These are phyloP conservation scores for Arenaria interpres DNA, from an alignment of 2,113 vertebrate genomes.

Conservation along the genomic window DNA sequence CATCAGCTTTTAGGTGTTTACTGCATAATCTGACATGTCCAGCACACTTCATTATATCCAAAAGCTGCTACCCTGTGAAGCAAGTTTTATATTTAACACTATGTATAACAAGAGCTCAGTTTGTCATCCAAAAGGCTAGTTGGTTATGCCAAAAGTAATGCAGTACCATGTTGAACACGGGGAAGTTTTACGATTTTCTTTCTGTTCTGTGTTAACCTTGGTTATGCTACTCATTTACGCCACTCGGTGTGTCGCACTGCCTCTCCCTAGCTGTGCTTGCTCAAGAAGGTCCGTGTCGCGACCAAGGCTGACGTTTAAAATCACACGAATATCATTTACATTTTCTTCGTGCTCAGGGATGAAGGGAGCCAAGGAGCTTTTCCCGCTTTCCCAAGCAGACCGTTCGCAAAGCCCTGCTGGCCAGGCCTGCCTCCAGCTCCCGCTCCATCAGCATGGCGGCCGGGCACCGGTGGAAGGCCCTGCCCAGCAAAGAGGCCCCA, in stretches of 20 bases:
- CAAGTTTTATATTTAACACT: background rate
- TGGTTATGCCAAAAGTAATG: background rate
- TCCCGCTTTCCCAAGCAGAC: background rate
- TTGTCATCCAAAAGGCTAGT: background rate
- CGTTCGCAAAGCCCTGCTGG: rapidly evolving
- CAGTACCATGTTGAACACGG: background rate
- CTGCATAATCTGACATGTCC: background rate
- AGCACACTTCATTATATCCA: background rate
- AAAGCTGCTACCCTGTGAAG: background rate
- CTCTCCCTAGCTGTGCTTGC: background rate
- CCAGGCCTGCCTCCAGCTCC: background rate
- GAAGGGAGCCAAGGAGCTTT: background rate
- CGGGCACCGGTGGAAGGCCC: rapidly evolving
- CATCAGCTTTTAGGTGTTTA: background rate
- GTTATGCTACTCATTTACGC: no score
- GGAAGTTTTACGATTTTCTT: background rate
- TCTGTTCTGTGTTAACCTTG: background rate
- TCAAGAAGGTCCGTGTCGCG: rapidly evolving
- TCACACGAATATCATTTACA: background rate
- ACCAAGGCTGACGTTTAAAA: background rate
- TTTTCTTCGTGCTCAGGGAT: background rate
- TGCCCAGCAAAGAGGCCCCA: no score
- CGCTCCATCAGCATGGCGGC: rapidly evolving
- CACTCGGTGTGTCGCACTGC: rapidly evolving
- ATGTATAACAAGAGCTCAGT: background rate